phyloP scores from a whole-genome alignment of 2,797 vertebrate genomes.

The Balearica regulorum region DNA sequence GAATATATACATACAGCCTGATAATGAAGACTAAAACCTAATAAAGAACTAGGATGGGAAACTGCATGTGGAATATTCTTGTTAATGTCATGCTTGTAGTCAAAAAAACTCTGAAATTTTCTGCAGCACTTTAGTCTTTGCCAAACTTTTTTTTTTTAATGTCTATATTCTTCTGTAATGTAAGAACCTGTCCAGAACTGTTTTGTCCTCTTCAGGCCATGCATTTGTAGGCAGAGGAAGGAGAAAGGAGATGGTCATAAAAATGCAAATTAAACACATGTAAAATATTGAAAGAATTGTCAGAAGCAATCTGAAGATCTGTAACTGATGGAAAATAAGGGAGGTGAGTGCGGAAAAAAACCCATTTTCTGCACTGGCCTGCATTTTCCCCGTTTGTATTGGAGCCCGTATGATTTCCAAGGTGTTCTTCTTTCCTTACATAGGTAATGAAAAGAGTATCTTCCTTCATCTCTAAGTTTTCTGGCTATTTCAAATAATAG shows the following conservation, averaged over 20 bases:
- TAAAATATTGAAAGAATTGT: background rate
- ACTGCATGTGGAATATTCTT: background rate
- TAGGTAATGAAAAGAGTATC: background rate
- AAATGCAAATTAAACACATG: background rate
- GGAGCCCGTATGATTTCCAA: background rate
- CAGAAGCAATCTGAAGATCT: background rate
- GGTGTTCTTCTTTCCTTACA: background rate
- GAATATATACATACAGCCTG: background rate
- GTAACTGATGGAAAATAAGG: background rate
- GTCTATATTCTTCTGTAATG: background rate
- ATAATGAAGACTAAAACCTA: background rate
- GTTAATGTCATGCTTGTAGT: background rate
- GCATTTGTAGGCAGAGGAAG: background rate
- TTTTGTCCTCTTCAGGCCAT: background rate
- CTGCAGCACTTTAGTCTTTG: background rate
- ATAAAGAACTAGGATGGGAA: background rate
- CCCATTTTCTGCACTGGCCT: background rate
- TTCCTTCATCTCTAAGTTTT: background rate
- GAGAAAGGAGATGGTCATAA: background rate
- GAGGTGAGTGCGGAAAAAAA: fast-evolving
- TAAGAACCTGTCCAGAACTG: background rate
- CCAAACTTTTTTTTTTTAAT: background rate
- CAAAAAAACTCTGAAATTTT: background rate
- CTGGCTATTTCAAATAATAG: background rate
- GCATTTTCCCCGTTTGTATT: background rate